Conservation (phyloP, 2,888 invertebrate genomes). For the Phalera bucephala region DNA sequence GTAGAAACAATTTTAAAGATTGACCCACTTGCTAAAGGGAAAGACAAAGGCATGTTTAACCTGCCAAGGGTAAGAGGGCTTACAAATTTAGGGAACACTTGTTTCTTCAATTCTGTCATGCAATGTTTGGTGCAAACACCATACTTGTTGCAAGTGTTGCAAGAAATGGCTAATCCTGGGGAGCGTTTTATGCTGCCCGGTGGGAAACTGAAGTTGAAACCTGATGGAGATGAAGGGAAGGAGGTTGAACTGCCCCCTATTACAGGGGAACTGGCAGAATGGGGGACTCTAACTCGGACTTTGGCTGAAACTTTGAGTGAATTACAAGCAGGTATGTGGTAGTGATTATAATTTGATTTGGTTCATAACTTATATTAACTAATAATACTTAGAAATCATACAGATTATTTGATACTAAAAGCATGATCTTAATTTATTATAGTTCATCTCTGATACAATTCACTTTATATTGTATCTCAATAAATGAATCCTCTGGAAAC, state of each 20-base stretch:
- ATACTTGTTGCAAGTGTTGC: constrained; percentile 87
- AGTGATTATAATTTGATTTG: neutral
- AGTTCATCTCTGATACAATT: too few relatives aligned
- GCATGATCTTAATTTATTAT: too few relatives aligned
- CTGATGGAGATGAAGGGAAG: constrained; percentile 62
- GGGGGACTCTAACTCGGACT: constrained; percentile 86
- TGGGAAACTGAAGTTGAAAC: constrained; percentile 83
- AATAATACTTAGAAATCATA: neutral
- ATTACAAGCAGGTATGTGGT: constrained; percentile 80
- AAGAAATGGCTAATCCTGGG: constrained; percentile 86
- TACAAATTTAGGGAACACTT: constrained; percentile 96
- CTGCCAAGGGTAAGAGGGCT: constrained; percentile 89
- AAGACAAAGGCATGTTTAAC: constrained; percentile 58
- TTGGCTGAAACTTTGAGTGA: constrained; percentile 87
- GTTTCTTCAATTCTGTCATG: constrained; percentile 98
- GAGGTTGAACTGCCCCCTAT: constrained; percentile 85
- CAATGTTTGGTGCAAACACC: constrained; percentile 96
- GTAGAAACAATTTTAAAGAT: constrained; percentile 47
- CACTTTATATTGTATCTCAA: too few relatives aligned
- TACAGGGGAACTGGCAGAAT: constrained; percentile 86
- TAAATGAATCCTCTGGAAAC: too few relatives aligned
- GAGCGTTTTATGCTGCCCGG: constrained; percentile 89
- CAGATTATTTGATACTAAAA: too few relatives aligned
- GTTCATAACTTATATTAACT: neutral
- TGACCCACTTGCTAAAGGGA: constrained; percentile 48